Base-by-base conservation (phyloP, 2,888 invertebrate genomes). In the Apamea anceps region DNA sequence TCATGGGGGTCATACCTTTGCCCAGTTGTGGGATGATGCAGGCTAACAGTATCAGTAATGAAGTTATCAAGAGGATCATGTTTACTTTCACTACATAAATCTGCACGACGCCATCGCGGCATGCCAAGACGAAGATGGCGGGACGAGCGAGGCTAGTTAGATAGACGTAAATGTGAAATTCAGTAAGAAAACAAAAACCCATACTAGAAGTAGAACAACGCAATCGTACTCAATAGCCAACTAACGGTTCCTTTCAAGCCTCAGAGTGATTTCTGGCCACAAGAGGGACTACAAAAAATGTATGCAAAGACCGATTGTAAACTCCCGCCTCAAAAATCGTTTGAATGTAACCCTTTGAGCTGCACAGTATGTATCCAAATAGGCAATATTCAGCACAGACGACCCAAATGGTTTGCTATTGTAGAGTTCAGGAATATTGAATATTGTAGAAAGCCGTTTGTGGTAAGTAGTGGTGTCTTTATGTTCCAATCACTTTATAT, bases 321-420 rank as follows among this genome's bases (percentile, higher is more conserved):
- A 2, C 18, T 32, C 45, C 13, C 8, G n/a, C 45, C 54, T 63
- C 73, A 65, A 65, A 72, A 65, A n/a, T 37, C 25, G 8, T 54
- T 81, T 28, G 54, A 65, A 72, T 15, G 7, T 28, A 37, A 42
- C 37, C 54, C 37, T 81, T 81, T 81, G 81, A 81, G n/a, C 73
- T 42, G 32, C 13, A 63, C 77, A 68, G 51, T 78, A 51, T 42
- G 68, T 10, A 68, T 54, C 21, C 67, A 57, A 83, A 83, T 67
- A 83, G 72, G 42, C 78, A 68, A 82, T 77, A 77, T 68, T 68
- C 45, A 48, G 62, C 32, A 48, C 63, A 63, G 13, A 15, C 6
- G 28, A 37, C n/a, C 4, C 18, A 42, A 63, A 72, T 83, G 42
- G 72, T 42, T 68, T 62, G 37, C 37, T 72, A 32, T 81, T 72